Evolutionary conservation across 2,888 invertebrate genomes (phyloP).

Genomic region (Lamproptera curius): DNA sequence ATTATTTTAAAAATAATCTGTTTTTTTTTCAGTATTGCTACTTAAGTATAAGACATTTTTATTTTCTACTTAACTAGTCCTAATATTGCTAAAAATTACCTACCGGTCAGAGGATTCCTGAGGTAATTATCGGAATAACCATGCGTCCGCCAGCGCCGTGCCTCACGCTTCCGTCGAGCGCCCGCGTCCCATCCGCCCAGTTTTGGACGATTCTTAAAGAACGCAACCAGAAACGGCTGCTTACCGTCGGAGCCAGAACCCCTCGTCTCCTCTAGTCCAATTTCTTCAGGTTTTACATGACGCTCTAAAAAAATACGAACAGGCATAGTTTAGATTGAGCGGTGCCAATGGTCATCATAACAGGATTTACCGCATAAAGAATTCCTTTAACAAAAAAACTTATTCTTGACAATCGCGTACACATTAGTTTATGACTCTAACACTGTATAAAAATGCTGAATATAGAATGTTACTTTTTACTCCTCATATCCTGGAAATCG

Average conservation of each 20-base stretch:
- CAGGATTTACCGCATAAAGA: too few species aligned
- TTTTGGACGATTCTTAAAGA: conserved; percentile 83
- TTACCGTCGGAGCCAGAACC: conserved; percentile 82
- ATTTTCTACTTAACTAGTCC: too few species aligned
- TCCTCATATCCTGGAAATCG: too few species aligned
- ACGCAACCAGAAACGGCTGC: conserved; percentile 95
- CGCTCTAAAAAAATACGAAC: conserved; percentile 71
- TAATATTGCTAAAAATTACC: too few species aligned
- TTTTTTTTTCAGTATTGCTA: not conserved
- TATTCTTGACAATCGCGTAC: too few species aligned
- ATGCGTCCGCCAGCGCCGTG: conserved; percentile 74
- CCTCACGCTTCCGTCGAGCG: conserved; percentile 78
- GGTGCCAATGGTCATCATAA: too few species aligned
- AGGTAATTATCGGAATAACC: conserved; percentile 72
- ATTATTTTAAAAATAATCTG: conserved; percentile 1
- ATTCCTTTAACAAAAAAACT: too few species aligned
- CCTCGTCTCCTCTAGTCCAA: conserved; percentile 88
- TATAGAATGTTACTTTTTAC: too few species aligned
- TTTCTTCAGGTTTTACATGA: conserved; percentile 89
- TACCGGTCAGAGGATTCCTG: conserved; percentile 77
- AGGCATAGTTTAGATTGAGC: too few species aligned
- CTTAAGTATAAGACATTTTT: too few species aligned
- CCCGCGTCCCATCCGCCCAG: conserved; percentile 71
- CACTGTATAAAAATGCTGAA: too few species aligned
- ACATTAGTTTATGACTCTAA: too few species aligned